Evolutionary conservation across 2,113 vertebrate genomes (phyloP).

Genomic region (Solenodon paradoxus): DNA sequence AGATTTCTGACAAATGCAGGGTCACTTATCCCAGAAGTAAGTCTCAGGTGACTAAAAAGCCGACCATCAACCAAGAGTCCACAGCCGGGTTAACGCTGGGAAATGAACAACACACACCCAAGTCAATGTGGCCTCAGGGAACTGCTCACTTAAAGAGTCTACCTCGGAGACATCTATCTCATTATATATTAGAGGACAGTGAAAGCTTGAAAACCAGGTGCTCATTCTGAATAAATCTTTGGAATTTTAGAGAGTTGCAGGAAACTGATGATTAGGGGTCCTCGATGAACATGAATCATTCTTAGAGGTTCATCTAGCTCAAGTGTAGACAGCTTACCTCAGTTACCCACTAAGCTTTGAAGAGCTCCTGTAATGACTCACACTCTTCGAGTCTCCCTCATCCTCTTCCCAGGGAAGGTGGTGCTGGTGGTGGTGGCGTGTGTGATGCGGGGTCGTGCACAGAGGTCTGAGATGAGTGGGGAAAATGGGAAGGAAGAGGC

Average conservation of each 20-base stretch:
- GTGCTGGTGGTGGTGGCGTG: too few species aligned
- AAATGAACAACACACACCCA: neutral
- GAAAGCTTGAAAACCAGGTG: slow-evolving; percentile 23
- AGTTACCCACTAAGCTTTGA: slow-evolving; percentile 27
- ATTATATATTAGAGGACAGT: neutral
- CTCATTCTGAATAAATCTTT: neutral
- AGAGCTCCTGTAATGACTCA: slow-evolving; percentile 40
- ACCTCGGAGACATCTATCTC: neutral
- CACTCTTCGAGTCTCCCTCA: neutral
- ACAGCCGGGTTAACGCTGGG: neutral
- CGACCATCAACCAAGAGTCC: neutral
- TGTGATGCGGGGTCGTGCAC: too few species aligned
- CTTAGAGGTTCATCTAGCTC: neutral
- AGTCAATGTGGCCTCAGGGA: neutral
- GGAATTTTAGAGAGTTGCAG: slow-evolving; percentile 41
- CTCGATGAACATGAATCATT: slow-evolving; percentile 39
- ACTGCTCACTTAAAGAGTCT: neutral
- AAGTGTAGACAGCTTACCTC: slow-evolving; percentile 45
- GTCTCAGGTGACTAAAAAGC: slow-evolving; percentile 42
- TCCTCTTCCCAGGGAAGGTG: slow-evolving; percentile 20
- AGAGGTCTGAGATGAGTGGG: neutral
- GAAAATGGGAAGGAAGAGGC: neutral
- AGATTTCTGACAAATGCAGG: slow-evolving; percentile 44
- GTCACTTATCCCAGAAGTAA: neutral
- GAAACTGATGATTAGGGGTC: neutral